Evolutionary conservation across 2,888 invertebrate species (phyloP), one percentile per base, ranked within the genome.

Genomic region (Bursaphelenchus okinawaensis): DNA sequence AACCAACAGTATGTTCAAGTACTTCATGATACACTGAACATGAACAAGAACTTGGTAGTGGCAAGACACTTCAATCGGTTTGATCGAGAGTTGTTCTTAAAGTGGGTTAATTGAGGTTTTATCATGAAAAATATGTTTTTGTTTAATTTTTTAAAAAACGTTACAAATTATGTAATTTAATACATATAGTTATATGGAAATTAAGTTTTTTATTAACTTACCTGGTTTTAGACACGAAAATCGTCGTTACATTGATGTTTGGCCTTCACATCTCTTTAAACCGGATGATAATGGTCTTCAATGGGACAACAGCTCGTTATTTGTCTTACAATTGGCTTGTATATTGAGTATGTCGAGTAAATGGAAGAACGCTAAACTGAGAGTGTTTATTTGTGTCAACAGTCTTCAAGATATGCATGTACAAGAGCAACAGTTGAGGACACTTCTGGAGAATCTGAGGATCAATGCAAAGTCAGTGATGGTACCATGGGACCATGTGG

Each of bases 281-380:
- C 68, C 88, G 85, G 76, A 68, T 28, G 67, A 88, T 88, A 83
- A 89, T 87, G 80, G 90, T 88, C 84, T 89, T 89, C 62, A 84
- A 69, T 93, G 93, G 85, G 92, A 93, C 73, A 91, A 82, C 67
- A 75, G 3, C 89, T 92, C 84, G 12, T 86, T 96, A 69, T 98
- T 98, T 85, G 90, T 95, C 87, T 89, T 98, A 84, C 98, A 98
- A 83, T 85, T 98, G 71, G 93, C 95, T 0, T 95, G 95, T 75
- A 94, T 98, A 67, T 68, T 83, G 28, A 81, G 80, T 40, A 83
- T 83, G 86, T 85, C 92, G 23, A 88, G 90, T 12, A 88, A 89
- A 69, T 94, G 93, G 93, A 91, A 90, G 78, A 89, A 89, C 74
- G 85, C 86, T 8, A 88, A 88, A n/a, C 86, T 98, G 64, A 86